Conservation (phyloP, 2,113 vertebrate species). For the Taurulus bubalis region DNA sequence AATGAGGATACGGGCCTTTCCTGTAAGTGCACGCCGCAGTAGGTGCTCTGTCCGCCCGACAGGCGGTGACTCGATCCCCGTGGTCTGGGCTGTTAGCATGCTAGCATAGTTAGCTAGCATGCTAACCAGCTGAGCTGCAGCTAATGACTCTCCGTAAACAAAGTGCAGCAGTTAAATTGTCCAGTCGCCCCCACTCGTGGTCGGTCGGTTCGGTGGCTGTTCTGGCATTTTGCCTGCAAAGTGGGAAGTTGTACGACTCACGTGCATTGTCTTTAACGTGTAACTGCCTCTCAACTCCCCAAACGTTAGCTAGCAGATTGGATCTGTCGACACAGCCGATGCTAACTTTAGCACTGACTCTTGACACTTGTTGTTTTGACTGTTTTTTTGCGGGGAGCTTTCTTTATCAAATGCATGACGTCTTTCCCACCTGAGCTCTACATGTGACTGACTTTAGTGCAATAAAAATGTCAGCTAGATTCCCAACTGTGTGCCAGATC, state of each 20-base stretch:
- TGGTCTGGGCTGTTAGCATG: slow-evolving; percentile 59
- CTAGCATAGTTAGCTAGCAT: slow-evolving; percentile 59
- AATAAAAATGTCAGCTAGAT: background rate
- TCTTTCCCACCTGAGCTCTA: background rate
- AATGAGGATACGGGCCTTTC: slow-evolving; percentile 99
- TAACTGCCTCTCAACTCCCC: slow-evolving; percentile 20
- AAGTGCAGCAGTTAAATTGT: slow-evolving; percentile 31
- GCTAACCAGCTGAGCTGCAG: slow-evolving; percentile 60
- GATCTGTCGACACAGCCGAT: slow-evolving; percentile 41
- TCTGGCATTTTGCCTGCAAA: background rate
- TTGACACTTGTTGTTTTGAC: slow-evolving; percentile 74
- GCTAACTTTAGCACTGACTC: slow-evolving; percentile 57
- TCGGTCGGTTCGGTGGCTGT: background rate
- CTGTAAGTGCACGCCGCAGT: slow-evolving; percentile 87
- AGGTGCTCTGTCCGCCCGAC: slow-evolving; percentile 44
- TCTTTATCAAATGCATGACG: background rate
- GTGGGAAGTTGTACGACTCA: background rate
- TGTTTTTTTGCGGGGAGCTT: background rate
- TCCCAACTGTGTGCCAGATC: background rate
- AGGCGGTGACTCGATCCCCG: slow-evolving; percentile 69
- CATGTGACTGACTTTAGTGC: background rate
- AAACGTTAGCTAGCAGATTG: slow-evolving; percentile 32
- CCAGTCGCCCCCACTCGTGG: background rate
- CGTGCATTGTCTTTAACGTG: slow-evolving; percentile 3
- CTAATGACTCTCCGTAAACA: slow-evolving; percentile 59